Base-by-base conservation (phyloP, 2,113 vertebrate species). In the Oncorhynchus mykiss region DNA sequence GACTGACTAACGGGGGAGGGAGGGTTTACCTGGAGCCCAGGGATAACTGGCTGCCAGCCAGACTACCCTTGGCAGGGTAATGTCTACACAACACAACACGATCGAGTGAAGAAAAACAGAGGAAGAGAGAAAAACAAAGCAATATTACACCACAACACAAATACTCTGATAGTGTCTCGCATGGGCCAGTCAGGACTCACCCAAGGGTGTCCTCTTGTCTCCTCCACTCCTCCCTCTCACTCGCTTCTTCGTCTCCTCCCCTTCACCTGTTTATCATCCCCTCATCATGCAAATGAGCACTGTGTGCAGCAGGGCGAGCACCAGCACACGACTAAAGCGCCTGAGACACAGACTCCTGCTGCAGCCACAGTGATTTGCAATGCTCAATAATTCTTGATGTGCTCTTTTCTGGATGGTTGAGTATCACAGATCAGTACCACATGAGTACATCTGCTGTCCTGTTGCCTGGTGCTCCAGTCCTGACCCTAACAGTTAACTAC, bases 11-110 rank as follows among this genome's bases (percentile, higher is more conserved):
- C 31, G 72, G 57, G 60, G 69, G 2, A 24, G 25, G 29, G 27
- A 29, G 62, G 62, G 24, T 48, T 70, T 54, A 78, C 70, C 75
- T 80, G 60, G 74, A n/a, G 71, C n/a, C 12, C 8, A 83, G 78
- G 6, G 14, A 45, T 34, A 68, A 69, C 14, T 78, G 59, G 31
- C n/a, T 4, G 16, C 8, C 13, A 78, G 78, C 79, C 75, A 70
- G 25, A 45, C 57, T 74, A 72, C 60, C n/a, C 62, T 54, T 64
- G 57, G 65, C 64, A 66, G 48, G 31, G 70, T 69, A 72, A 75
- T 70, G 27, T 74, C 68, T 39, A 59, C 31, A 71, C 14, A 75
- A 82, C 75, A 11, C 51, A 14, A 54, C 34, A 34, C 34, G 1
- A 34, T 34, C 34, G 34, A 34, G 34, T 34, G 34, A 34, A 34